These are phyloP conservation scores for Triplophysa yarkandensis DNA, from an alignment of 2,797 vertebrate genomes.

Conservation along the genomic window DNA sequence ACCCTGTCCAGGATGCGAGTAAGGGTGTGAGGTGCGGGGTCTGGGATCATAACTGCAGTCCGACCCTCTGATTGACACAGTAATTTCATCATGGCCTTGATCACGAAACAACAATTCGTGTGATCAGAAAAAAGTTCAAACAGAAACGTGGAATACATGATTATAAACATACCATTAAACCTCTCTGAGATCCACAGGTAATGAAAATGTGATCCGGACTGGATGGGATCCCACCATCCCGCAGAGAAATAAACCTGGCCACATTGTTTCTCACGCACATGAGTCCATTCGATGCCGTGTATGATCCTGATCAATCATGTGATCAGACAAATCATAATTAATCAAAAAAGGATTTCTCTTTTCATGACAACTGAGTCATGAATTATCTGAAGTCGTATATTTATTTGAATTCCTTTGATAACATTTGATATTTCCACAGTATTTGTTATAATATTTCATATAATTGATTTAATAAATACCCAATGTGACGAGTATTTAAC, in stretches of 20 bases:
- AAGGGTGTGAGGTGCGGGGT: constrained; percentile 65
- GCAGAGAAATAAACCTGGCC: constrained; percentile 63
- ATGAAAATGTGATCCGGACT: constrained; percentile 65
- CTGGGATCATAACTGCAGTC: constrained; percentile 66
- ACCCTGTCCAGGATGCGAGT: constrained; percentile 57
- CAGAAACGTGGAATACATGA: background rate
- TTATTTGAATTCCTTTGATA: too few species aligned
- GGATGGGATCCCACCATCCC: constrained; percentile 67
- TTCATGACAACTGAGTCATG: too few species aligned
- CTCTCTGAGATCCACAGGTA: constrained; percentile 61
- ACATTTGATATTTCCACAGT: too few species aligned
- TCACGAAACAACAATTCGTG: background rate
- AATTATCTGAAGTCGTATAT: too few species aligned
- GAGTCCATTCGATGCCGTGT: constrained; percentile 60
- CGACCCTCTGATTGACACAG: constrained; percentile 57
- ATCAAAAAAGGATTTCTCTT: too few species aligned
- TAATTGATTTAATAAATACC: too few species aligned
- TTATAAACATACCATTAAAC: constrained; percentile 61
- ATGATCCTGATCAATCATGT: constrained; percentile 63
- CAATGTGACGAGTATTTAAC: too few species aligned
- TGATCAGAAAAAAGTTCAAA: background rate
- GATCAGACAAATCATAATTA: background rate
- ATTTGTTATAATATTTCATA: too few species aligned
- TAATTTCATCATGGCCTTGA: constrained; percentile 66
- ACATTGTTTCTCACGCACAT: constrained; percentile 57